A percentile compares a stretch with the other conserved stretches of the same genome.
These are phyloP conservation scores for Larimichthys crocea DNA, from an alignment of 2,113 vertebrate genomes.

Conservation along the genomic window DNA sequence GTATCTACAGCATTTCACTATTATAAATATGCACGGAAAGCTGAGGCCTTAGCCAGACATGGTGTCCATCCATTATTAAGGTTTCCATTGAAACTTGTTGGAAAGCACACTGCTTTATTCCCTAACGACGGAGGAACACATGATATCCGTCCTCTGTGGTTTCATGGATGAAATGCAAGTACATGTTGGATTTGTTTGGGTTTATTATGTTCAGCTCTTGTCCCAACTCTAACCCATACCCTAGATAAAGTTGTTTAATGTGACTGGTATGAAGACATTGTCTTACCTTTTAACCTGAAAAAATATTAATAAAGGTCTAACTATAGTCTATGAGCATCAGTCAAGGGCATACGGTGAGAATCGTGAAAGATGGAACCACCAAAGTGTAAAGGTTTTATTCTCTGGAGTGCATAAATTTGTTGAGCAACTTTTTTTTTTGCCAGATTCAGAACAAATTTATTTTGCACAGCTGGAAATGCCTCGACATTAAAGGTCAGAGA, in stretches of 20 bases:
- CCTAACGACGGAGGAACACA: background rate
- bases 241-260: background rate
- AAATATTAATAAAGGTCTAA: no score
- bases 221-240: background rate
- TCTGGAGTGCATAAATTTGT: background rate
- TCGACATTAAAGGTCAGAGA: slow-evolving; percentile 17
- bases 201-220: background rate
- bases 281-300: background rate
- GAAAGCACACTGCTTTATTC: background rate
- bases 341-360: no score
- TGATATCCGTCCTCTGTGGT: background rate
- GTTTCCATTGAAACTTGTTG: slow-evolving; percentile 9
- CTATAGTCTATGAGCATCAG: background rate
- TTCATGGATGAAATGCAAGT: background rate
- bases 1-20: slow-evolving; percentile 13
- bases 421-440: background rate
- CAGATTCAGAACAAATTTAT: slow-evolving; percentile 16
- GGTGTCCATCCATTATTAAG: slow-evolving; percentile 36
- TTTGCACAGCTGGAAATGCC: slow-evolving; percentile 8
- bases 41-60: background rate
- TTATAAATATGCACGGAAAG: slow-evolving; percentile 7
- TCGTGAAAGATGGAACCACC: background rate
- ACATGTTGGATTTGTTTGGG: background rate
- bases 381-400: background rate
- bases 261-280: background rate